Base-by-base conservation (phyloP, 2,113 vertebrate genomes). In the Sturnus vulgaris region DNA sequence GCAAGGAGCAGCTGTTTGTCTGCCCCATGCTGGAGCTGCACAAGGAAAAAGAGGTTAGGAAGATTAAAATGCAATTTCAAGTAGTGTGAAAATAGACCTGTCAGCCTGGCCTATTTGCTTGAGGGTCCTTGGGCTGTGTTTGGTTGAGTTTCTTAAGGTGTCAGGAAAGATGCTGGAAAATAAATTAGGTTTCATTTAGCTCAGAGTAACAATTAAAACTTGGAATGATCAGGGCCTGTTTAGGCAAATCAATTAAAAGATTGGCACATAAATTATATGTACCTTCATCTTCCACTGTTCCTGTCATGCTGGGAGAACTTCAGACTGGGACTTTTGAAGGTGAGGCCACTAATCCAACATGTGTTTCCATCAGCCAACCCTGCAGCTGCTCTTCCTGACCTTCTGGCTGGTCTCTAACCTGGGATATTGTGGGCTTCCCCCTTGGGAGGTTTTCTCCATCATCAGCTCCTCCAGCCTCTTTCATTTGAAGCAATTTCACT, bases 131-230 rank as follows among this genome's bases (percentile, higher is more conserved):
- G 17, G 30, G 4, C 25, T 91, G 69, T 47, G 47, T 30, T 79
- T 82, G 24, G 6, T 56, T 91, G 70, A 30, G 7, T 1, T 73
- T 91, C 88, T 85, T 55, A 82, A 69, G 84, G 44, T 60, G 65
- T 82, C 77, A 64, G 61, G 52, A 79, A 86, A 92, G n/a, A 69
- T 35, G 55, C 61, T 87, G 56, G 66, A 85, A 92, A 90, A 85
- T n/a, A 91, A 95, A 94, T 69, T 52, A 90, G 90, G 40, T 93
- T 94, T 80, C 24, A 15, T 84, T 80, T 92, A 77, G 78, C 87
- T 95, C 55, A 88, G 73, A 93, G 86, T 91, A 55, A 92, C 56
- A 96, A 93, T 94, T 91, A 95, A 92, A 82, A 87, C 63, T 82
- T 95, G 84, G 83, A 95, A 79, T 66, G 85, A 65, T 59, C 71